A percentile compares a stretch with the other conserved stretches of the same genome.
Conservation (phyloP, 2,113 vertebrate genomes). For the Empidonax traillii region DNA sequence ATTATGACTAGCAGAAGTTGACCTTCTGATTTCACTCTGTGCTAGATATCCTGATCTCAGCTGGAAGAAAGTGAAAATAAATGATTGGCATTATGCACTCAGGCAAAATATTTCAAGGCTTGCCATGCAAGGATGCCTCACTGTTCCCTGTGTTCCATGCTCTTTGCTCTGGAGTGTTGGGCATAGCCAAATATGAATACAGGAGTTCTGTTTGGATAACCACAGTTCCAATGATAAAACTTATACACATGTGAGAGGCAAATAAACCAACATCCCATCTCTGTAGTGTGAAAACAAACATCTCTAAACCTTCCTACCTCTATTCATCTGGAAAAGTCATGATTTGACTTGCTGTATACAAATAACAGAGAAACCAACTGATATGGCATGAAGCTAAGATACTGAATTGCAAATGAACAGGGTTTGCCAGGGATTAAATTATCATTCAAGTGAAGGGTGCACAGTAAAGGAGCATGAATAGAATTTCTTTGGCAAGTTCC, state of each 20-base stretch:
- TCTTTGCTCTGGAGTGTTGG: background rate
- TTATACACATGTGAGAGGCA: background rate
- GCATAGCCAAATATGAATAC: background rate
- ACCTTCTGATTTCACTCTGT: background rate
- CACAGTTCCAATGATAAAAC: background rate
- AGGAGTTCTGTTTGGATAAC: background rate
- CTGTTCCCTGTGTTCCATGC: background rate
- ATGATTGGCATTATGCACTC: background rate
- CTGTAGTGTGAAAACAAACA: background rate
- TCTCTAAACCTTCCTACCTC: background rate
- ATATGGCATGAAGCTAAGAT: background rate
- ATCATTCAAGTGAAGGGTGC: background rate
- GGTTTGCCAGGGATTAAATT: background rate
- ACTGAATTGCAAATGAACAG: background rate
- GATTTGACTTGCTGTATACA: background rate
- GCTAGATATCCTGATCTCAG: background rate
- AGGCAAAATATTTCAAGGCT: background rate
- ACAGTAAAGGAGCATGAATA: background rate
- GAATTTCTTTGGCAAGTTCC: background rate
- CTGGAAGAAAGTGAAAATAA: background rate
- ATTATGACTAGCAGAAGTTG: background rate
- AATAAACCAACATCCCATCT: background rate
- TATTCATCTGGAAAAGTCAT: background rate
- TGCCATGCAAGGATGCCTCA: background rate
- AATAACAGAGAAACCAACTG: background rate